phyloP scores from a whole-genome alignment of 2,888 invertebrate genomes.

The Drosophila mimetica region DNA sequence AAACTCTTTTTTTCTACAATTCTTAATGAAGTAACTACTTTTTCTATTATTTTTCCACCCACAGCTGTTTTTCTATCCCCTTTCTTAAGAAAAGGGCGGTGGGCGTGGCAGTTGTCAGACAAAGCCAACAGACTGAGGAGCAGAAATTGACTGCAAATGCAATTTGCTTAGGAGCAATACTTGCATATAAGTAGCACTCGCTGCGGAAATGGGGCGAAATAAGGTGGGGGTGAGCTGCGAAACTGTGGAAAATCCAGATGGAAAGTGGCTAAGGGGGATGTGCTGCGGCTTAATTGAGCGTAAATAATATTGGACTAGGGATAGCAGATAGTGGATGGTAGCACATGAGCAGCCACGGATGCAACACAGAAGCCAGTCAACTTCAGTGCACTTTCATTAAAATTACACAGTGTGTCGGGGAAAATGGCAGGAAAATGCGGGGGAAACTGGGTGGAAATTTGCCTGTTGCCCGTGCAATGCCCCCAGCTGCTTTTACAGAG shows the following conservation, averaged over 20 bases:
- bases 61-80: not conserved
- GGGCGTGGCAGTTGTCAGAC: constrained; percentile 13
- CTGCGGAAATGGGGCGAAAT: not conserved
- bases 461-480: constrained; percentile 15
- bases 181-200: constrained; percentile 40
- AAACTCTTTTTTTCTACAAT: no score
- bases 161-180: constrained; percentile 43
- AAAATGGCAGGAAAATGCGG: not conserved
- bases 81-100: not conserved
- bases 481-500: not conserved
- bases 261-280: constrained; percentile 1
- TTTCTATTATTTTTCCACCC: not conserved
- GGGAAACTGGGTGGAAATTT: not conserved
- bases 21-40: no score
- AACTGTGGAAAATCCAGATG: constrained; percentile 1
- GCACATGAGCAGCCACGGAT: constrained; percentile 11
- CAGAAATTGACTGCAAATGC: constrained; percentile 27
- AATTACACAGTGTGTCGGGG: constrained; percentile 2
- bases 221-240: not conserved
- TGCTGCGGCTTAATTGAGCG: constrained; percentile 63
- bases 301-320: constrained; percentile 52
- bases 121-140: constrained; percentile 13
- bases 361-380: constrained; percentile 23
- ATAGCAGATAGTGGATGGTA: not conserved
- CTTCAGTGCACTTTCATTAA: constrained; percentile 40